Base-by-base conservation (phyloP, 2,113 vertebrate genomes). In the Prinia subflava region DNA sequence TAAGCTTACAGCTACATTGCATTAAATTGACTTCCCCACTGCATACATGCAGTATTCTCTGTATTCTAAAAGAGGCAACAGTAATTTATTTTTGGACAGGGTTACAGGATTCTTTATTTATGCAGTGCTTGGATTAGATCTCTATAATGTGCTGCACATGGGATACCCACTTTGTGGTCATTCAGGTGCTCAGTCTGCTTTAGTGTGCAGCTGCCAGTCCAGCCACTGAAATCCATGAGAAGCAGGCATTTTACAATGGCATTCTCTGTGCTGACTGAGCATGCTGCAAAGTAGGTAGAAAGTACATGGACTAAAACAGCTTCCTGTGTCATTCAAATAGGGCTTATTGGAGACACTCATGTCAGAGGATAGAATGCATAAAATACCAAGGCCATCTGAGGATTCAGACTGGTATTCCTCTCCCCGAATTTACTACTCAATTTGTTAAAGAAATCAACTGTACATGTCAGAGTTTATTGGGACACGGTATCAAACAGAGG, bases 1-100 rank as follows among this genome's bases (percentile, higher is more conserved):
- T 57, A 74, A 35, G 3, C 11, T 79, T 79, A 35, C 13, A 75
- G 24, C 6, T 81, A 57, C 0, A 0, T 27, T 65, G 7, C 13
- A 41, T 39, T 53, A 41, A 62, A 70, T 46, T 75, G 6, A 28
- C 25, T 75, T 83, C 50, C 15, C n/a, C 28, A 46, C n/a, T 64
- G 13, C 18, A 35, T 49, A 47, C 9, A 14, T 7, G 8, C 30
- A 12, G 2, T 33, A 18, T 82, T 83, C 55, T 65, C 11, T 39
- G 39, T 39, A 39, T 39, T 39, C 39, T 39, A 82, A 80, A n/a
- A 80, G n/a, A 69, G 5, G n/a, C 5, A 44, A 11, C 25, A 30
- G 5, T 0, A 1, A 49, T 53, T 69, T 65, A 18, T 52, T 68
- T 90, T 86, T 73, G 21, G 19, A 39, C 19, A 59, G 65, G 5